Conservation (phyloP, 2,797 vertebrate genomes). For the Tolypeutes matacus region DNA sequence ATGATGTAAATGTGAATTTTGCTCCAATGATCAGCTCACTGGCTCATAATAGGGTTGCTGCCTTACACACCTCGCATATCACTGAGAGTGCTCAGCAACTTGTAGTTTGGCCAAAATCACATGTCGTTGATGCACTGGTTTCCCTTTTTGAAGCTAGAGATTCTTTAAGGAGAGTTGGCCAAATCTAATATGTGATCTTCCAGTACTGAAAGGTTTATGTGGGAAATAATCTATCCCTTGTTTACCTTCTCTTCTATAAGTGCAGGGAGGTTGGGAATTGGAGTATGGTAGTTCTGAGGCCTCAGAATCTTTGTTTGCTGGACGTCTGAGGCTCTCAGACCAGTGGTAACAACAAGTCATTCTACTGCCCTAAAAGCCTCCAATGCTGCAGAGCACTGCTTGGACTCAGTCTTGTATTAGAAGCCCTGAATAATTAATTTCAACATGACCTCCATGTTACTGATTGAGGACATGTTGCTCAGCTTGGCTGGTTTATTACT, state of each 20-base stretch:
- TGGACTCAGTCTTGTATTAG: not conserved
- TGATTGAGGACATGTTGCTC: not conserved
- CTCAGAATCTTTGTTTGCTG: conserved; percentile 34
- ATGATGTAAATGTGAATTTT: not conserved
- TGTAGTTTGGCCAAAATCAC: not conserved
- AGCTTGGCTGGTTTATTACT: not conserved
- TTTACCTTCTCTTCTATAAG: not conserved
- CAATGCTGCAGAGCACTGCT: conserved; percentile 10
- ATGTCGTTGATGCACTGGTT: no score
- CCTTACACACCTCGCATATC: not conserved
- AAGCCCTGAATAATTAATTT: conserved; percentile 45
- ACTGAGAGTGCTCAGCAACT: not conserved
- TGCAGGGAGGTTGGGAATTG: not conserved
- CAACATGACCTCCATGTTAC: not conserved
- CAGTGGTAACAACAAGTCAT: not conserved
- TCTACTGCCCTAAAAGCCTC: not conserved
- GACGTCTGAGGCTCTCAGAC: not conserved
- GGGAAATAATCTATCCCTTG: not conserved
- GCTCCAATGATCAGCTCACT: not conserved
- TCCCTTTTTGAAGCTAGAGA: no score
- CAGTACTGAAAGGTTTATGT: not conserved
- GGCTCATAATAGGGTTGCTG: not conserved
- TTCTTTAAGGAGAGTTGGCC: no score
- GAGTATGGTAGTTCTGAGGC: not conserved
- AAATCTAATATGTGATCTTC: no score